These are phyloP conservation scores for Xiphophorus hellerii DNA, from an alignment of 2,113 vertebrate species.

Conservation along the genomic window DNA sequence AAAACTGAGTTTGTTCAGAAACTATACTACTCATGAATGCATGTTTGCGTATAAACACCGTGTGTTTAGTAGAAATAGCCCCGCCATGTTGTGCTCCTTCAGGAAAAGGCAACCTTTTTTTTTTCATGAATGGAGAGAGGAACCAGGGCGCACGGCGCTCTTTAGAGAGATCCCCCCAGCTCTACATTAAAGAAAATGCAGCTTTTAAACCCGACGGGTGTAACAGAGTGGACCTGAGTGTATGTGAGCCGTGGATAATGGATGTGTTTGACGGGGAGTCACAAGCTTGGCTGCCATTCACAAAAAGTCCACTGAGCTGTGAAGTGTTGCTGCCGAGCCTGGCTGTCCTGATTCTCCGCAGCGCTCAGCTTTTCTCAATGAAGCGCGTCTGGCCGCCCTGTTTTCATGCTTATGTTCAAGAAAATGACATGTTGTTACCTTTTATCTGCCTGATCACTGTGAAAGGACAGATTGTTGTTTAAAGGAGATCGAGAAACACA, in stretches of 20 bases:
- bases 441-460: neutral
- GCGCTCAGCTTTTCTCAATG: constrained; percentile 69
- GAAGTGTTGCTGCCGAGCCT: constrained; percentile 15
- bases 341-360: constrained; percentile 33
- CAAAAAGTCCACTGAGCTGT: constrained; percentile 67
- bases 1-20: neutral
- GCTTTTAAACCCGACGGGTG: neutral
- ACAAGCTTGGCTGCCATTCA: constrained; percentile 71
- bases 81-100: constrained; percentile 86
- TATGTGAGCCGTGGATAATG: neutral
- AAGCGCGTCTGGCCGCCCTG: constrained; percentile 57
- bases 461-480: neutral
- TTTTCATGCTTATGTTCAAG: constrained; percentile 2
- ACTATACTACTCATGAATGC: neutral
- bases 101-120: constrained; percentile 68
- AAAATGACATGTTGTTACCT: constrained; percentile 5
- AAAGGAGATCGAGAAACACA: neutral
- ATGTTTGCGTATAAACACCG: constrained; percentile 28
- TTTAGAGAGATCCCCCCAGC: neutral
- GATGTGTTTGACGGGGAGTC: constrained; percentile 24
- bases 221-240: neutral
- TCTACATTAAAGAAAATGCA: neutral
- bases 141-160: constrained; percentile 18
- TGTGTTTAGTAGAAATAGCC: constrained; percentile 89
- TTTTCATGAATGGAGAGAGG: constrained; percentile 87